Evolutionary conservation across 30 jellyfish, hydroid and myxozoan genomes (phyloP).

Genomic region (Chrysaora quinquecirrha): DNA sequence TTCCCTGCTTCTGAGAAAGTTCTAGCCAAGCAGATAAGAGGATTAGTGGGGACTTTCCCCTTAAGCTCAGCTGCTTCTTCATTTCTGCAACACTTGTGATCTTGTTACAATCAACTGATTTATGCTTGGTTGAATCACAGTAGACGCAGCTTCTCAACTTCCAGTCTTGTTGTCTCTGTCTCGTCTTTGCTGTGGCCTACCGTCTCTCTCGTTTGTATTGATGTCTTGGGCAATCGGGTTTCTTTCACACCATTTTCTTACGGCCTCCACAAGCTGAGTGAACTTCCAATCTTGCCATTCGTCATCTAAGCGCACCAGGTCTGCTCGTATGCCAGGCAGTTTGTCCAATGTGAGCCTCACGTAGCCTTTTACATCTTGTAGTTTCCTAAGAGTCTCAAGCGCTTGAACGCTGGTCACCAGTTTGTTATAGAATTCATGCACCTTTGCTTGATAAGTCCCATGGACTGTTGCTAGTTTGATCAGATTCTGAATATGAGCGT

Average conservation of each 20-base stretch:
- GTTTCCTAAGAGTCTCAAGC: slow-evolving; percentile 63
- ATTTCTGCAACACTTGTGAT: too few species aligned
- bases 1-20: too few species aligned
- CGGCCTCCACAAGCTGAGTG: slow-evolving; percentile 40
- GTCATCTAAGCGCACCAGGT: slow-evolving; percentile 64
- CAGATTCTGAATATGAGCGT: slow-evolving; percentile 67
- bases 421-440: slow-evolving; percentile 52
- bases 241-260: slow-evolving; percentile 37
- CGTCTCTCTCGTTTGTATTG: too few species aligned
- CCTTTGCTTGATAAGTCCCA: slow-evolving; percentile 32
- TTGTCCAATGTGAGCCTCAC: slow-evolving; percentile 78
- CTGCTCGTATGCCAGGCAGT: slow-evolving; percentile 65
- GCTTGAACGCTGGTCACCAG: slow-evolving; percentile 50
- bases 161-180: too few species aligned
- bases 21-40: too few species aligned
- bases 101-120: too few species aligned
- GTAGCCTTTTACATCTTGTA: slow-evolving; percentile 43
- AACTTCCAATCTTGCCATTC: slow-evolving; percentile 77
- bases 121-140: too few species aligned
- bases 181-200: too few species aligned
- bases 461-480: slow-evolving; percentile 32
- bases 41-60: too few species aligned
- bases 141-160: too few species aligned
- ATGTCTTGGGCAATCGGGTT: too few species aligned
- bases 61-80: too few species aligned